Percentiles rank a stretch among this genome's conserved stretches.
phyloP scores from a whole-genome alignment of 2,888 invertebrate species.

The Neoitamus cyanurus region DNA sequence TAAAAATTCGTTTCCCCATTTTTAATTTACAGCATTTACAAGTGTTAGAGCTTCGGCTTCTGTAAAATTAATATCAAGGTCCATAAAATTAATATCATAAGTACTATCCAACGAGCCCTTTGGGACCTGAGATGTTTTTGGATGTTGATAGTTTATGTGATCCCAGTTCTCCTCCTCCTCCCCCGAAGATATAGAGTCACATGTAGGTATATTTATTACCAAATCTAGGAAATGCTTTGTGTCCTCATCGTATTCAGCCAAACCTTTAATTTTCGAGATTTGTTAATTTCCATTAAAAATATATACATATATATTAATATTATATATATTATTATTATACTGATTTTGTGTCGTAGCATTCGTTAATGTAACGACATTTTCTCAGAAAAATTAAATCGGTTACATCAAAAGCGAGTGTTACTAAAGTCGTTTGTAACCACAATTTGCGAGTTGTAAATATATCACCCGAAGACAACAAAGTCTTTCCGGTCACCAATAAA shows the following conservation, averaged over 20 bases:
- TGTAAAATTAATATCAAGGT: slow-evolving; percentile 47
- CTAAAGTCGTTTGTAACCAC: too few species aligned
- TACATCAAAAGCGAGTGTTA: too few species aligned
- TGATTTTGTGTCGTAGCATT: too few species aligned
- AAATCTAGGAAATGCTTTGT: slow-evolving; percentile 46
- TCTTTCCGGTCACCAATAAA: too few species aligned
- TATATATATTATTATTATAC: too few species aligned
- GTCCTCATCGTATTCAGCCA: slow-evolving; percentile 47
- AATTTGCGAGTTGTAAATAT: too few species aligned
- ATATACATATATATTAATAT: background rate
- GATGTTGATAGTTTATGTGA: slow-evolving; percentile 37
- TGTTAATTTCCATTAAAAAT: background rate
- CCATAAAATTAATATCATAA: slow-evolving; percentile 3
- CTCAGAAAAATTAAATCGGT: too few species aligned
- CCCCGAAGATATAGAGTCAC: background rate
- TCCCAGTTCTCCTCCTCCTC: slow-evolving; percentile 48
- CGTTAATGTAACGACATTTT: too few species aligned
- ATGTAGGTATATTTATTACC: background rate
- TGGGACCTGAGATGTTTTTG: background rate
- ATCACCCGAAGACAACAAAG: too few species aligned
- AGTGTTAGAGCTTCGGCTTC: slow-evolving; percentile 42
- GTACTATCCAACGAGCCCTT: background rate
- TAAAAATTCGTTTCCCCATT: background rate
- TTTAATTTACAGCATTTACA: background rate
- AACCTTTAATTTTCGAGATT: slow-evolving; percentile 30